Evolutionary conservation across 2,113 vertebrate genomes (phyloP).

Genomic region (Sciurus niger): DNA sequence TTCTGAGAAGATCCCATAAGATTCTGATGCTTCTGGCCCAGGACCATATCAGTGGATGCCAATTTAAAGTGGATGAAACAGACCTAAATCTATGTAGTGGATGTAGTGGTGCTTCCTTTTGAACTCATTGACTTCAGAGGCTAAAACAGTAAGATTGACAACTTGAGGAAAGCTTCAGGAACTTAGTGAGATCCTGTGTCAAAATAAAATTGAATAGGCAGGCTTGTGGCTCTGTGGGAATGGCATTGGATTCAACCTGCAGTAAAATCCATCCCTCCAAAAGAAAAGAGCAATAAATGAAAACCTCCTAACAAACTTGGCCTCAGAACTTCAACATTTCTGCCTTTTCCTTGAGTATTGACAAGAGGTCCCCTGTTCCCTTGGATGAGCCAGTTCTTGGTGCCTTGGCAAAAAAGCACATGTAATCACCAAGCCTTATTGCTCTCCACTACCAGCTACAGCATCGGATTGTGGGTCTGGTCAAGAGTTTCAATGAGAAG

Average conservation of each 20-base stretch:
- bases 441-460: constrained; percentile 38
- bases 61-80: background rate
- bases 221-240: too few species aligned
- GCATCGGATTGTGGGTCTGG: background rate
- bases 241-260: too few species aligned
- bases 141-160: too few species aligned
- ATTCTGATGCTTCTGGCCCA: too few species aligned
- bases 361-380: background rate
- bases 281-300: too few species aligned
- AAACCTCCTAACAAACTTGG: background rate
- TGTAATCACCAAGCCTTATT: background rate
- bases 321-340: background rate
- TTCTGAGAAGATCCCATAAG: background rate
- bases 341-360: background rate
- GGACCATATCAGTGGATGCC: background rate
- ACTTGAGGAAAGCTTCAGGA: too few species aligned
- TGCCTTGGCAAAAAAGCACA: constrained; percentile 33
- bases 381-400: background rate
- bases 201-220: too few species aligned
- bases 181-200: too few species aligned
- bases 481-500: background rate
- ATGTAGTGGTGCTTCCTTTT: too few species aligned
- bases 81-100: background rate
- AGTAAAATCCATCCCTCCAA: too few species aligned
- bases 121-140: too few species aligned